Evolutionary conservation across 2,888 invertebrate genomes (phyloP), one percentile per base, ranked within the genome.

Genomic region (Pseudococcus viburni): DNA sequence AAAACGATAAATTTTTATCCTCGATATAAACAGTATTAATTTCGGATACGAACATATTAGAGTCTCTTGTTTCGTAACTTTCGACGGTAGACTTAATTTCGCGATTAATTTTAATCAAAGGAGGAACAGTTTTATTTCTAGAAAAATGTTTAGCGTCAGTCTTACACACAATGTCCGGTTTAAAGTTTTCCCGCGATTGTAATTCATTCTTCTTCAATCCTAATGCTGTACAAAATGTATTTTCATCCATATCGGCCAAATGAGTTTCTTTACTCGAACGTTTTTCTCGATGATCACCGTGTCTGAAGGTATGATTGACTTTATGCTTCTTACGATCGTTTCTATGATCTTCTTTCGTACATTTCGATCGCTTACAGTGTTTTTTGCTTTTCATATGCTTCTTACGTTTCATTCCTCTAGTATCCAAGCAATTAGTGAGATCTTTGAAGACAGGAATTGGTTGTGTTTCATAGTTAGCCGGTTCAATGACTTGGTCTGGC

Each of bases 1-100:
- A 39, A 80, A 88, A 88, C 4, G 88, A 88, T 55, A 88, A 88
- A 80, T 83, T 88, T 80, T 88, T 88, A 80, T 73, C 88, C 33
- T 88, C 88, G 55, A 88, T 88, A 33, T 80, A 88, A 33, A 88
- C 88, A 26, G 88, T 48, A 88, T 77, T 48, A 33, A 51, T 51
- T 83, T 80, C 80, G 55, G 51, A 80, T 39, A 42, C 51, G 46
- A 83, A 83, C 33, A 83, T 33, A 46, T 83, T 83, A 83, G 80
- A 46, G 17, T 42, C 80, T 8, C 80, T 46, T 0, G 80, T 26
- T 46, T 83, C 80, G 46, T 8, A 42, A 46, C 11, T n/a, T 19
- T 83, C 80, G 80, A 83, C 80, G 46, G 33, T 85, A 39, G 68
- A 64, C 39, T 86, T 86, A 7, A 86, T 17, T 51, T 83, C 83